These are phyloP conservation scores for Cenopis cana DNA, from an alignment of 2,888 invertebrate species.

Conservation along the genomic window DNA sequence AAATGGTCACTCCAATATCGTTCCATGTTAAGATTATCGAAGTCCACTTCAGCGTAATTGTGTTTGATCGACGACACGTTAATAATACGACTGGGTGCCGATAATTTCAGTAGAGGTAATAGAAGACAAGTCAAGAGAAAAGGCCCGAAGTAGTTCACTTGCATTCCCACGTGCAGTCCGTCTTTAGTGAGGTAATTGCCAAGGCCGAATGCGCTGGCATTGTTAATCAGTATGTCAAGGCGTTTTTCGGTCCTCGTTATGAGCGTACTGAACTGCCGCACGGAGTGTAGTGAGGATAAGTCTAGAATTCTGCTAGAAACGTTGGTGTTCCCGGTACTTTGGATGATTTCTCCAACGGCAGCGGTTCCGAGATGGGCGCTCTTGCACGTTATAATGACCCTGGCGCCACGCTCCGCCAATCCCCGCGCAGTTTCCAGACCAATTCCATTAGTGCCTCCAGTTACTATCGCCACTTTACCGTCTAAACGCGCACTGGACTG, in stretches of 20 bases:
- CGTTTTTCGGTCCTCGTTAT: constrained; percentile 78
- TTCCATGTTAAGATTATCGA: constrained; percentile 79
- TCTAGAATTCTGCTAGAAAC: constrained; percentile 72
- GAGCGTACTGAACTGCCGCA: constrained; percentile 84
- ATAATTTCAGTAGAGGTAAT: constrained; percentile 80
- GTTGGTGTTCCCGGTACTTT: constrained; percentile 68
- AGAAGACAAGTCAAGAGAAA: constrained; percentile 89
- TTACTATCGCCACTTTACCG: constrained; percentile 78
- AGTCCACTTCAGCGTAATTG: constrained; percentile 74
- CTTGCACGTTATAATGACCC: constrained; percentile 81
- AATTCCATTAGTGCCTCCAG: constrained; percentile 80
- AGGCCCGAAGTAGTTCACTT: constrained; percentile 89
- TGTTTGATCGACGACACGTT: constrained; percentile 87
- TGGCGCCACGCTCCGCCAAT: constrained; percentile 79
- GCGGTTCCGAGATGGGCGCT: constrained; percentile 67
- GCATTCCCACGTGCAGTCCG: constrained; percentile 88
- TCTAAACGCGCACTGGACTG: constrained; percentile 76
- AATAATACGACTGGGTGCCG: constrained; percentile 86
- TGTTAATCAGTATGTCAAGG: constrained; percentile 86
- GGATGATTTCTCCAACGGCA: constrained; percentile 73
- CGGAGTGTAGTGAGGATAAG: constrained; percentile 75
- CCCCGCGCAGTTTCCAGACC: constrained; percentile 83
- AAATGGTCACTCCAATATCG: constrained; percentile 81
- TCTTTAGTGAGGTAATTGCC: constrained; percentile 85
- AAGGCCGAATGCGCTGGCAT: constrained; percentile 83